These are phyloP conservation scores for Netelia virgata DNA, from an alignment of 2,888 invertebrate genomes.

Conservation along the genomic window DNA sequence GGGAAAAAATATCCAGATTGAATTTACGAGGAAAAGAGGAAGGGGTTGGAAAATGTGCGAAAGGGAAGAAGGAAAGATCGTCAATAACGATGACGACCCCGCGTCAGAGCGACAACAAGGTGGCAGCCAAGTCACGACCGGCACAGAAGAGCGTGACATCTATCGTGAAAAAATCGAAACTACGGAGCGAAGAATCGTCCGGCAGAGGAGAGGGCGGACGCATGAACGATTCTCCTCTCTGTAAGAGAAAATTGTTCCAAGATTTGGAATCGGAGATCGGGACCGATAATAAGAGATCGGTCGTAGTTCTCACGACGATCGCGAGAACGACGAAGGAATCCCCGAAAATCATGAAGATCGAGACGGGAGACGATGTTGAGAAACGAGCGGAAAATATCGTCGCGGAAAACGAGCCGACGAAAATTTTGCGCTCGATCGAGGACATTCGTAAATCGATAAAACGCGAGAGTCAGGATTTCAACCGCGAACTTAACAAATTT, in stretches of 20 bases:
- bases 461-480: slow-evolving; percentile 65
- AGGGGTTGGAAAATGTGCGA: slow-evolving; percentile 15
- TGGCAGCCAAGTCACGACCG: slow-evolving; percentile 33
- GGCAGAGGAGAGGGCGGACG: slow-evolving; percentile 46
- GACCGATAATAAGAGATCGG: slow-evolving; percentile 52
- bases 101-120: slow-evolving; percentile 56
- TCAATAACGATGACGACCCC: slow-evolving; percentile 27
- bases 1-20: slow-evolving; percentile 25
- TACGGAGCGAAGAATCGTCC: slow-evolving; percentile 54
- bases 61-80: slow-evolving; percentile 43
- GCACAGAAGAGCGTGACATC: slow-evolving; percentile 45
- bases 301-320: slow-evolving; percentile 50
- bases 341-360: slow-evolving; percentile 34
- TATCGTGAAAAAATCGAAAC: slow-evolving; percentile 54
- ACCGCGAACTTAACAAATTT: slow-evolving; percentile 56
- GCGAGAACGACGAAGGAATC: slow-evolving; percentile 42
- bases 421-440: slow-evolving; percentile 75
- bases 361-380: slow-evolving; percentile 48
- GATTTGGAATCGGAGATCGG: slow-evolving; percentile 67
- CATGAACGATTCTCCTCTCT: slow-evolving; percentile 66
- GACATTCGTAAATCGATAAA: slow-evolving; percentile 76
- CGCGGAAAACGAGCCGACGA: slow-evolving; percentile 47
- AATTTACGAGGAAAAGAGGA: not conserved
- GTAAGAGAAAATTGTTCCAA: slow-evolving; percentile 73
- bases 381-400: slow-evolving; percentile 25